Base-by-base conservation (phyloP, 2,888 invertebrate genomes). In the Cataglyphis livida region DNA sequence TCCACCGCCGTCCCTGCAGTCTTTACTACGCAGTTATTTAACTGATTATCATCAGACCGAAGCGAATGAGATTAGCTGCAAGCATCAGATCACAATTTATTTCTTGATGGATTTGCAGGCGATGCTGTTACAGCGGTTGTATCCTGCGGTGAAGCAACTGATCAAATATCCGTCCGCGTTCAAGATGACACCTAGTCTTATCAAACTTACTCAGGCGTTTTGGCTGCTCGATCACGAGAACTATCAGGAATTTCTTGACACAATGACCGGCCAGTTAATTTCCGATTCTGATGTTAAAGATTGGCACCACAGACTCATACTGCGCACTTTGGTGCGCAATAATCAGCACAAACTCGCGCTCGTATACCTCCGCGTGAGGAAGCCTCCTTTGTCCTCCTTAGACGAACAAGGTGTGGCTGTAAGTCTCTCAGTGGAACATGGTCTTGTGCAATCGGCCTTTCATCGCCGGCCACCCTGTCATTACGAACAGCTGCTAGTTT, bases 161-260 rank as follows among this genome's bases (percentile, higher is more conserved):
- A 96, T 97, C 92, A 97, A 97, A 92, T 98, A 98, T 94, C 97
- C 98, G 0, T 96, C 97, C 0, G 97, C 97, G 88, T 98, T 98
- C 90, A 96, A 97, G 75, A 95, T 98, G 5, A 96, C 96, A 78
- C 96, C 97, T 25, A 96, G 97, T 0, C 94, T 97, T 0, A 97
- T 97, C 38, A 97, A 98, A 93, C 96, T 97, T 0, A 97, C 98
- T 0, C 98, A 98, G 91, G 98, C 97, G 0, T 97, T 98, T 93
- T 98, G 98, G 98, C 96, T 97, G 89, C 95, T 99, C 18, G 98
- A 99, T 95, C 98, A 98, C 92, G 97, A 97, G 83, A 97, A 98
- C 92, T 98, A 97, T 94, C 96, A 97, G 94, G 98, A 92, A 3
- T 94, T 94, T 35, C 84, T 94, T 28, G 93, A 94, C 18, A 92